A percentile compares a stretch with the other conserved stretches of the same genome.
Conservation (phyloP, 2,797 vertebrate genomes). For the Monodelphis domestica region DNA sequence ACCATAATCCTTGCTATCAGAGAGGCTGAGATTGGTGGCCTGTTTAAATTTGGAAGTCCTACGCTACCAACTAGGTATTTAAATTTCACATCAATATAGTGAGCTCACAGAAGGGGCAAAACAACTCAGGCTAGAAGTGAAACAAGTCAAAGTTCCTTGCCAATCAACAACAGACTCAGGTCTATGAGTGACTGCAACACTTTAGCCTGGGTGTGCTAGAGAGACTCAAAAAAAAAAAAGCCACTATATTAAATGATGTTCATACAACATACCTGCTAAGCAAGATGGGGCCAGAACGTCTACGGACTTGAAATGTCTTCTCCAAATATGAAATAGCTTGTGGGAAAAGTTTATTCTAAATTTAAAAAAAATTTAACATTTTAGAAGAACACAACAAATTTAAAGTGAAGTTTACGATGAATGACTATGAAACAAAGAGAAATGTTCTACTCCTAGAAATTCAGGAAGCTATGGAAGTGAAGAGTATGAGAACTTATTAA, state of each 20-base stretch:
- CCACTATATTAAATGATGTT: constrained; percentile 4
- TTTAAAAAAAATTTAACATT: constrained; percentile 56
- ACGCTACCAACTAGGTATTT: not conserved
- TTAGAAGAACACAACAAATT: constrained; percentile 10
- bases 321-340: constrained; percentile 96
- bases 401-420: constrained; percentile 11
- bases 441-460: not conserved
- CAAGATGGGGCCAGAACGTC: constrained; percentile 89
- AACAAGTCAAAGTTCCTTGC: not conserved
- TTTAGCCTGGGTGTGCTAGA: not conserved
- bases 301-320: constrained; percentile 93
- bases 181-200: not conserved
- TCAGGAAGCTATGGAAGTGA: not conserved
- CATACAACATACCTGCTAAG: constrained; percentile 91
- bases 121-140: not conserved
- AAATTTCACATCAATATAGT: not conserved
- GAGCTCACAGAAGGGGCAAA: not conserved
- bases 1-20: not conserved
- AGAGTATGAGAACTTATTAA: not conserved
- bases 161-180: not conserved
- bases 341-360: constrained; percentile 95
- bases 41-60: not conserved
- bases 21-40: not conserved
- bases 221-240: not conserved
- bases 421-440: not conserved